Conservation (phyloP, 2,888 invertebrate genomes). For the Sinohyriopsis cumingii region DNA sequence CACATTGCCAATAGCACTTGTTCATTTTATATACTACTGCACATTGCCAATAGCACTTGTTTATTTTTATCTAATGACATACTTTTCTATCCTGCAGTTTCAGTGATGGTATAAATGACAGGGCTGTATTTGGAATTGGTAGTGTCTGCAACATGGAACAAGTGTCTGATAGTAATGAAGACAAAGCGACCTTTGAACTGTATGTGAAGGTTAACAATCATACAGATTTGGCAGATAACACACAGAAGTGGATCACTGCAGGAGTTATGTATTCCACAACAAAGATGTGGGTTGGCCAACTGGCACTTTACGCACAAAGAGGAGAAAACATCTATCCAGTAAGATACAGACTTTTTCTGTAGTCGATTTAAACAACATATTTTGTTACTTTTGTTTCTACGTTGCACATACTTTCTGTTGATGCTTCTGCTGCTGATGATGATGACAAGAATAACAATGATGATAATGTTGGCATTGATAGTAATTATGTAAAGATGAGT, state of each 20-base stretch:
- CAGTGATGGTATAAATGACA: conserved; percentile 33
- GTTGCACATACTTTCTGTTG: neutral
- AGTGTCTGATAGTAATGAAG: conserved; percentile 24
- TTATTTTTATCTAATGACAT: neutral
- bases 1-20: too few relatives aligned
- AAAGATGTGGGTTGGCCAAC: conserved; percentile 50
- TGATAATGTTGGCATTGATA: too few relatives aligned
- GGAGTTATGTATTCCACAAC: conserved; percentile 46
- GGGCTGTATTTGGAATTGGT: conserved; percentile 39
- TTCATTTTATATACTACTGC: too few relatives aligned
- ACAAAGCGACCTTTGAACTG: conserved; percentile 39
- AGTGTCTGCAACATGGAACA: conserved; percentile 46
- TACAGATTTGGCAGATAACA: conserved; percentile 20
- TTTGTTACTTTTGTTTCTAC: neutral
- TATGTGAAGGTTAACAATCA: conserved; percentile 39
- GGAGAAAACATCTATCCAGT: conserved; percentile 18
- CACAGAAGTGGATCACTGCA: conserved; percentile 37
- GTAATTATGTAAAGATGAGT: too few relatives aligned
- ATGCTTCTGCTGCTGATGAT: too few relatives aligned
- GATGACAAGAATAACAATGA: too few relatives aligned
- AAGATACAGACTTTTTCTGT: neutral
- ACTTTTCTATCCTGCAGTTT: conserved; percentile 26
- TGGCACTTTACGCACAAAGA: conserved; percentile 24
- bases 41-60: too few relatives aligned
- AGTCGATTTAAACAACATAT: neutral